These are phyloP conservation scores for Bhutanitis thaidina DNA, from an alignment of 2,888 invertebrate genomes.

Conservation along the genomic window DNA sequence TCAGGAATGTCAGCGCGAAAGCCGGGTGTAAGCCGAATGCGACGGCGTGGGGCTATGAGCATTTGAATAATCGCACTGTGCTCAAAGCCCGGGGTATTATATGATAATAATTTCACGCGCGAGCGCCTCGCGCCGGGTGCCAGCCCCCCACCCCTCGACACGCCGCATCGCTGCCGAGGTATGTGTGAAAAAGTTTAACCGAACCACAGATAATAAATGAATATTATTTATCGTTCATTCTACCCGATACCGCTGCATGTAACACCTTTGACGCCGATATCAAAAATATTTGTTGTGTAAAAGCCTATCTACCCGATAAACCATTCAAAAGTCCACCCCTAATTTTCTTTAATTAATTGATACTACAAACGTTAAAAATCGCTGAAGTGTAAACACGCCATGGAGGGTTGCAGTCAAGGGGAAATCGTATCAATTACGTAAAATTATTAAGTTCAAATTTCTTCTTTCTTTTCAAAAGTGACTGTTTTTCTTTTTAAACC, in stretches of 20 bases:
- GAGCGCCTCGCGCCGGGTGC: slow-evolving; percentile 54
- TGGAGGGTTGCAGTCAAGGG: slow-evolving; percentile 32
- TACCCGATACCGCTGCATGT: slow-evolving; percentile 28
- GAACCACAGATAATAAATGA: slow-evolving; percentile 35
- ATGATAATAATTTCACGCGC: slow-evolving; percentile 78
- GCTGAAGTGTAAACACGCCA: slow-evolving; percentile 54
- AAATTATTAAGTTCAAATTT: not conserved
- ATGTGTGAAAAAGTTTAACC: slow-evolving; percentile 68
- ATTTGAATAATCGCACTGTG: slow-evolving; percentile 75
- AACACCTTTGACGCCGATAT: slow-evolving; percentile 45
- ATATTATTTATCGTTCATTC: slow-evolving; percentile 31
- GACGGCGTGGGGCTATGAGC: slow-evolving; percentile 50
- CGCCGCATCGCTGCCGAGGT: slow-evolving; percentile 47
- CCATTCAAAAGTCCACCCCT: slow-evolving; percentile 36
- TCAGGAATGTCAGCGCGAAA: slow-evolving; percentile 51
- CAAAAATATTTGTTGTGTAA: slow-evolving; percentile 40
- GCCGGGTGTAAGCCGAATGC: slow-evolving; percentile 35
- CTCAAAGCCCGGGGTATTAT: slow-evolving; percentile 66
- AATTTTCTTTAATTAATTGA: slow-evolving; percentile 62
- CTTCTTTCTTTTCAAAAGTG: not conserved
- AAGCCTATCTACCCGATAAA: slow-evolving; percentile 24
- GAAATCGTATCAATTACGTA: slow-evolving; percentile 18
- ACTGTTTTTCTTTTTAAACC: not conserved
- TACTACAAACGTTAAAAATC: slow-evolving; percentile 61
- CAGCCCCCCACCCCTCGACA: slow-evolving; percentile 34